Base-by-base conservation (phyloP, 2,113 vertebrate genomes). In the Ptilonorhynchus violaceus region DNA sequence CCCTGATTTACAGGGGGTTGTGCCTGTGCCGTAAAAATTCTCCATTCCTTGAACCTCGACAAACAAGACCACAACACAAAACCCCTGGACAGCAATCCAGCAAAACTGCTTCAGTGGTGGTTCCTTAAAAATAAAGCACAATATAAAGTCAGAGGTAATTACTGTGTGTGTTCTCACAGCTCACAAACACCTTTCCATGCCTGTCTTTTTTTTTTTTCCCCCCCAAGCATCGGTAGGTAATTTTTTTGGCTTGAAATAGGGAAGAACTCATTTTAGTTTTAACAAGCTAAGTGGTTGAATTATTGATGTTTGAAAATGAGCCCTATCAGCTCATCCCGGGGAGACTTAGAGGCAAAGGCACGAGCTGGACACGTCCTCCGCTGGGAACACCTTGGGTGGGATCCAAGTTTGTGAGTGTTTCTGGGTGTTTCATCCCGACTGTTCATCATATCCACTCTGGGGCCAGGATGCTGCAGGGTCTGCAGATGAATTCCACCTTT, bases 1-100 rank as follows among this genome's bases (percentile, higher is more conserved):
- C 49, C 52, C 73, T 56, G 53, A 42, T 92, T 95, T 97, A 82
- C 41, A 59, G 86, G 82, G 64, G 79, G 47, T 68, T 88, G 59
- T 69, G 78, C 60, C 52, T 55, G 44, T 15, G 77, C 17, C 3
- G 28, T 52, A 53, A 86, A 92, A 91, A 90, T 85, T 83, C 23
- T 10, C 87, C 67, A 3, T 96, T 69, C 56, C 37, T 67, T 19
- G 42, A 91, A 69, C 85, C 70, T 64, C 91, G 88, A 49, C 59
- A 92, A 88, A 76, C 58, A 92, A 62, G 75, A 62, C 47, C 69
- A 13, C 24, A 67, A 21, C 13, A 56, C 35, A 64, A 92, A 96
- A 77, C 11, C 73, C 64, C 68, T n/a, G 23, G 83, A 70, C 35
- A 80, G 49, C 79, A 69, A 42, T 52, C 49, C 52, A 52, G 31